Base-by-base conservation (phyloP, 2,797 vertebrate species). In the Selene dorsalis region DNA sequence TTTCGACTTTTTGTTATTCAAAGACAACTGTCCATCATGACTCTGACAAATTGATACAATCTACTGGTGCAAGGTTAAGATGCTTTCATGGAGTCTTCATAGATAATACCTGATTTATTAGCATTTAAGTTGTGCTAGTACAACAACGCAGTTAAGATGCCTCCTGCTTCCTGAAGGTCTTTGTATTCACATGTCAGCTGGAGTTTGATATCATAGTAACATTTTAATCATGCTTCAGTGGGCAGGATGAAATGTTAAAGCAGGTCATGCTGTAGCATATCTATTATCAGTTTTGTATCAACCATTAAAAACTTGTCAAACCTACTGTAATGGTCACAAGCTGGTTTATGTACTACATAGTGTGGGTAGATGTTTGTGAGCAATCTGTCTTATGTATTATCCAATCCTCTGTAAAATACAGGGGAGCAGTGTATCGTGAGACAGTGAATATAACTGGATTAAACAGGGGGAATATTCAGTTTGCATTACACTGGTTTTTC, bases 191-290 rank as follows among this genome's bases (percentile, higher is more conserved):
- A 22, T 13, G 3, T 69, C 26, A 76, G 22, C 16, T 30, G 22
- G 41, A 75, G 22, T 69, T 60, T 82, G 30, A 73, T 69, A 68
- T 70, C 14, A 28, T 35, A 43, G 66, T 2, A 32, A 53, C 3
- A 35, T 53, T 74, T 82, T 71, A 62, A 72, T 61, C 59, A 12
- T 12, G 22, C 39, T 58, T 69, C 6, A 59, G 17, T 58, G 10
- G 18, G 30, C 30, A 58, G n/a, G 56, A 68, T 43, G 4, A 68
- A 69, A 30, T 50, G 38, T 56, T 22, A 35, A 26, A 53, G 48
- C 38, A 58, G 35, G 17, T 45, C 28, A 59, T 28, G 45, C 11
- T 35, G 35, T 14, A 24, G 30, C 6, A 64, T 20, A 10, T 69
- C 14, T 6, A 56, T 50, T 30, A 56, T 66, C 3, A n/a, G 16